Evolutionary conservation across 2,113 vertebrate genomes (phyloP).

Genomic region (Anseranas semipalmata): DNA sequence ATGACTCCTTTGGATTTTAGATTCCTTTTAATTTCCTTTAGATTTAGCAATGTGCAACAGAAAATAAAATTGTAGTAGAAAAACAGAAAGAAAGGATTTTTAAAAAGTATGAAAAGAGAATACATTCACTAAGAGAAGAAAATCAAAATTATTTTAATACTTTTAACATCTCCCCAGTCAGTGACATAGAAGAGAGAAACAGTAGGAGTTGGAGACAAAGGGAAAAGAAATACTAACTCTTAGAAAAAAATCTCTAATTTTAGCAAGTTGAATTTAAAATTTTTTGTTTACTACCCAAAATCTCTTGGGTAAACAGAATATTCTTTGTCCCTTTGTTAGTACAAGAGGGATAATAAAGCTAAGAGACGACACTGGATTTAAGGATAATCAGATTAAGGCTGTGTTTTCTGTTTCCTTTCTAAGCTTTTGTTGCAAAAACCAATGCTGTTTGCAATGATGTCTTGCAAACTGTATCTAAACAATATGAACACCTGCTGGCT

Average conservation of each 20-base stretch:
- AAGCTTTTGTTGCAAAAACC: background rate
- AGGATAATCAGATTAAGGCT: constrained; percentile 45
- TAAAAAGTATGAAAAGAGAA: background rate
- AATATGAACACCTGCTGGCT: background rate
- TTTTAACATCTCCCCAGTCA: background rate
- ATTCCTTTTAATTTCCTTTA: background rate
- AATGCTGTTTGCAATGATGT: background rate
- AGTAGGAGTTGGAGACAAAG: background rate
- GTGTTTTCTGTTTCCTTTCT: background rate
- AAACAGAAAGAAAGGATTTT: background rate
- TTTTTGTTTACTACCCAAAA: constrained; percentile 24
- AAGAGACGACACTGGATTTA: constrained; percentile 23
- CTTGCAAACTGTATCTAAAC: background rate
- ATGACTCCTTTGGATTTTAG: background rate
- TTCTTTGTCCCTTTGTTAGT: background rate
- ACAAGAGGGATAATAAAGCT: constrained; percentile 5
- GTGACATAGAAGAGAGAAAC: background rate
- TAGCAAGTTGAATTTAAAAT: background rate
- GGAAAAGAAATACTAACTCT: background rate
- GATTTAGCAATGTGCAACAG: background rate
- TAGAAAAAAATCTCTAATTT: background rate
- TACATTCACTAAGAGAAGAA: background rate
- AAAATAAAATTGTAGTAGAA: background rate
- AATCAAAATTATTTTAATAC: background rate
- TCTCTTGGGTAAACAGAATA: constrained; percentile 15